Base-by-base conservation (phyloP, 1,140 invertebrate genomes). In the Macrobrachium rosenbergii region DNA sequence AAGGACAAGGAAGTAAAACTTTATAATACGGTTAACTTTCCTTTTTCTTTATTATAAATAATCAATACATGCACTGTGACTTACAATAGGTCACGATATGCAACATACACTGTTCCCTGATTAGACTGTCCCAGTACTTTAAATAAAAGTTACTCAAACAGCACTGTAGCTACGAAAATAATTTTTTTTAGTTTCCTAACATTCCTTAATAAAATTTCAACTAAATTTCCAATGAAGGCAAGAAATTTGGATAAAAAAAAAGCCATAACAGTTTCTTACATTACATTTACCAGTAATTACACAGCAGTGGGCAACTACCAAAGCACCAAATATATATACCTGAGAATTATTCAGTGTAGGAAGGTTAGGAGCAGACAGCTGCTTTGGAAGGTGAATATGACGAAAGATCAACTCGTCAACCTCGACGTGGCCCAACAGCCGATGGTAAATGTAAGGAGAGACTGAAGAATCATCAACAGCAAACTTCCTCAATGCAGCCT, bases 291-390 rank as follows among this genome's bases (percentile, higher is more conserved):
- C 45, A 28, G 16, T 43, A 43, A 28, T 16, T 2, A 64, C 21
- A 16, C 37, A 64, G 12, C 23, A 5, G 69, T 37, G 7, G 14
- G 28, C n/a, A 64, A n/a, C 7, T 45, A 21, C 23, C n/a, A 83
- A 62, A 52, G 58, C 16, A 85, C 62, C 83, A 91, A 94, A 93
- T 16, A 79, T 78, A 73, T 79, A 19, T 87, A 89, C 88, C 93
- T 98, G 97, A 0, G 97, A 99, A 88, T 98, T 94, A 92, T 99
- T 99, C 10, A 99, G 93, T 91, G 99, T 98, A 0, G 99, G 99
- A 76, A 99, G 92, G 91, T 99, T 98, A 0, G 98, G 98, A 2
- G 98, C 98, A 81, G 97, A 98, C 91, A 99, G 99, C 89, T 99
- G 96, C 92, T 99, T 99, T 0, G 98, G 98, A 17, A 99, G 93